phyloP scores from a whole-genome alignment of 2,888 invertebrate species.

The Gari tellinella region DNA sequence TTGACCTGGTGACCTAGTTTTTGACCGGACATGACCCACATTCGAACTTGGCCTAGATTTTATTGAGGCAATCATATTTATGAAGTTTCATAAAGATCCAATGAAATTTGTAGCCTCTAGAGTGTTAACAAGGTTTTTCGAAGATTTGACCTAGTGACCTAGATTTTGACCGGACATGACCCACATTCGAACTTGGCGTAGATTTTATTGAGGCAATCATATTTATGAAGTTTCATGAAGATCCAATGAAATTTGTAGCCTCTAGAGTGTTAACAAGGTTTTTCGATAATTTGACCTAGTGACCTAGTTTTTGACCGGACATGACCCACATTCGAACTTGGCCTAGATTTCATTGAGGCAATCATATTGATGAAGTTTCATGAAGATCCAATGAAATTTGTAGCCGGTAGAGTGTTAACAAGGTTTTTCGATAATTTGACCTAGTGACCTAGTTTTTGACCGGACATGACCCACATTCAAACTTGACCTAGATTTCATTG shows the following conservation, averaged over 20 bases:
- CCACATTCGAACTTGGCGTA: neutral
- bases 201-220: conserved; percentile 1
- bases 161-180: neutral
- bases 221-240: neutral
- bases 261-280: neutral
- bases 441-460: too few species aligned
- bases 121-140: neutral
- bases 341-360: too few species aligned
- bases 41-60: neutral
- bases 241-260: neutral
- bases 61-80: neutral
- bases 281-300: too few species aligned
- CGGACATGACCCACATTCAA: too few species aligned
- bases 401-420: too few species aligned
- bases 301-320: too few species aligned
- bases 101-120: neutral
- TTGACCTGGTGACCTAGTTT: conserved; percentile 5
- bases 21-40: neutral
- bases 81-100: neutral
- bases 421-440: too few species aligned
- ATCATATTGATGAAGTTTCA: too few species aligned
- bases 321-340: too few species aligned
- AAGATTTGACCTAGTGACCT: neutral
- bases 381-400: too few species aligned
- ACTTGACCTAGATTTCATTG: too few species aligned